Evolutionary conservation across 1,140 invertebrate genomes (phyloP).

Genomic region (Diplogasteroides magnus): DNA sequence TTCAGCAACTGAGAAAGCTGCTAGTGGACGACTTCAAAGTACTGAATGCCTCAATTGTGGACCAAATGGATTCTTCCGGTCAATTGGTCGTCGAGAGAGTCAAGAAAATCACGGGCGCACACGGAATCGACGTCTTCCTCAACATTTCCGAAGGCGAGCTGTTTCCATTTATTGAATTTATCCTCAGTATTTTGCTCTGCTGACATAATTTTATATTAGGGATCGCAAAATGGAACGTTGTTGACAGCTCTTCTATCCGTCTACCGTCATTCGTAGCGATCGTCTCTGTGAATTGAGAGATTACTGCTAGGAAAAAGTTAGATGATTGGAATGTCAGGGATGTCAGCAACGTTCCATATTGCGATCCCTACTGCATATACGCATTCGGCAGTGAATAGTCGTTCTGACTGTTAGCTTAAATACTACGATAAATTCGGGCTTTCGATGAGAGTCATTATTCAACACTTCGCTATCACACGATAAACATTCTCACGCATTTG

Average conservation of each 20-base stretch:
- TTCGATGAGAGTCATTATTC: slow-evolving; percentile 11
- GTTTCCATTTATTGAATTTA: neutral
- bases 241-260: no score
- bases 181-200: neutral
- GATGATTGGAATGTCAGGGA: slow-evolving; percentile 16
- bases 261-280: no score
- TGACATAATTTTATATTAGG: neutral
- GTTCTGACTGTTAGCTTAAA: no score
- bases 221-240: no score
- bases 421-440: no score
- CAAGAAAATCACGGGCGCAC: slow-evolving; percentile 34
- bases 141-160: slow-evolving; percentile 20
- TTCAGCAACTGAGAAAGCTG: slow-evolving; percentile 35
- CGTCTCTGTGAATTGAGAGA: slow-evolving; percentile 9
- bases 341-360: slow-evolving; percentile 12
- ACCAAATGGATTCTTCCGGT: slow-evolving; percentile 23
- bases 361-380: no score
- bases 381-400: no score
- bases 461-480: no score
- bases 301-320: neutral
- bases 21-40: slow-evolving; percentile 35
- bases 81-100: slow-evolving; percentile 34
- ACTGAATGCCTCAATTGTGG: slow-evolving; percentile 24
- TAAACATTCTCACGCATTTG: neutral
- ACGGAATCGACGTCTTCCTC: slow-evolving; percentile 29